Percentiles rank a stretch among this genome's conserved stretches.
These are phyloP conservation scores for Acleris literana DNA, from an alignment of 2,888 invertebrate genomes.

Conservation along the genomic window DNA sequence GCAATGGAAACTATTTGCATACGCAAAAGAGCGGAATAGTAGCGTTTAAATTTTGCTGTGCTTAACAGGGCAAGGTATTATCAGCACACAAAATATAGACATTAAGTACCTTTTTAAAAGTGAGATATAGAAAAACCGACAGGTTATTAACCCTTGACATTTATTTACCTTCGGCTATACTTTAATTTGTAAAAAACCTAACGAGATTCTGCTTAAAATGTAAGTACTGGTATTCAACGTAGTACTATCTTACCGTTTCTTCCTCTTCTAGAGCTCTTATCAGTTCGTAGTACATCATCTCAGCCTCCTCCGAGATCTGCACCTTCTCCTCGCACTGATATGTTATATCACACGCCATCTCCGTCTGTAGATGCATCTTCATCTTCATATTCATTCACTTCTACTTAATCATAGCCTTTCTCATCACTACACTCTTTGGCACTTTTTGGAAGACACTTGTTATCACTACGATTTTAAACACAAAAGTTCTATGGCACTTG, in stretches of 20 bases:
- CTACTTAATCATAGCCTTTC: conserved; percentile 38
- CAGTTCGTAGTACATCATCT: conserved; percentile 80
- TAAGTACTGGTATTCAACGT: background rate
- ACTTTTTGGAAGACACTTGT: conserved; percentile 29
- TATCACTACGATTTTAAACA: background rate
- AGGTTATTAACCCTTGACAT: no score
- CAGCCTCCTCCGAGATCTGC: conserved; percentile 77
- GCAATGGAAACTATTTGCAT: background rate
- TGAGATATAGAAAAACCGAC: no score
- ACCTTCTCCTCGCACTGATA: conserved; percentile 70
- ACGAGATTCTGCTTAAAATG: no score
- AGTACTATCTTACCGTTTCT: conserved; percentile 69
- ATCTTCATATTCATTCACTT: conserved; percentile 46
- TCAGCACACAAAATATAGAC: no score
- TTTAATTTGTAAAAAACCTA: no score
- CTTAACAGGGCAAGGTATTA: no score
- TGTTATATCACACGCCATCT: conserved; percentile 68
- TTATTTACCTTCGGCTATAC: no score
- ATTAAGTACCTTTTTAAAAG: no score
- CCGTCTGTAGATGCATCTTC: conserved; percentile 77
- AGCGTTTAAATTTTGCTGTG: background rate
- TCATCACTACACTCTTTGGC: conserved; percentile 33
- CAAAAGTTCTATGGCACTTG: background rate
- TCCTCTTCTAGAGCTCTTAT: conserved; percentile 78
- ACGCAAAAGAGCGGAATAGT: background rate